Percentiles rank a stretch among this genome's conserved stretches.
phyloP scores from a whole-genome alignment of 2,797 vertebrate species.

The Macrochelys suwanniensis region DNA sequence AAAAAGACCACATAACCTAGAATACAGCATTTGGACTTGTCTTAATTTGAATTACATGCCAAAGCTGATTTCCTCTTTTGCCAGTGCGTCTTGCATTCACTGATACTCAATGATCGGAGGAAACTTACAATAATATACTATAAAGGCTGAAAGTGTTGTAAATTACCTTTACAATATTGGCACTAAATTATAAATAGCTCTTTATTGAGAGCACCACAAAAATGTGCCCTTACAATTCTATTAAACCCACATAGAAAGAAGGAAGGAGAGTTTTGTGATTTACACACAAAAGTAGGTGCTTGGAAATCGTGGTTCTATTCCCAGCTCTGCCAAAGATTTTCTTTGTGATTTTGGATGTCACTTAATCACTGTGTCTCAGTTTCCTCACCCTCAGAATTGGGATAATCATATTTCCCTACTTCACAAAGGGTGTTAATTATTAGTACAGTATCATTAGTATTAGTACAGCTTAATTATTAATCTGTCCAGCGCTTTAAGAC shows the following conservation, averaged over 20 bases:
- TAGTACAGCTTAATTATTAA: background rate
- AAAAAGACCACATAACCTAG: background rate
- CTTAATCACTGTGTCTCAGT: background rate
- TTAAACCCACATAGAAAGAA: background rate
- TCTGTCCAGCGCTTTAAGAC: background rate
- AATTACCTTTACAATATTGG: background rate
- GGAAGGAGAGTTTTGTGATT: background rate
- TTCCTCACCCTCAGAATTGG: background rate
- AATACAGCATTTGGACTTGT: constrained; percentile 19
- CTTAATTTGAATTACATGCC: background rate
- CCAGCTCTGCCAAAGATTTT: background rate
- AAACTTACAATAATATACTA: background rate
- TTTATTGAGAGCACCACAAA: background rate
- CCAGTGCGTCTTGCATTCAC: constrained; percentile 1
- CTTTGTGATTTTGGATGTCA: background rate
- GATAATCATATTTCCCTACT: background rate
- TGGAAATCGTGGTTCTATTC: background rate
- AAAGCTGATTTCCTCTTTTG: constrained; percentile 16
- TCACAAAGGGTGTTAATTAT: background rate
- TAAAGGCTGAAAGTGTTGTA: background rate
- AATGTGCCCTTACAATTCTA: background rate
- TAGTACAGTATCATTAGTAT: no score
- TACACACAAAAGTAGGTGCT: background rate
- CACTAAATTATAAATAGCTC: background rate
- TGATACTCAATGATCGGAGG: background rate